These are phyloP conservation scores for Pseudomyrmex cubaensis DNA, from an alignment of 1,140 invertebrate species.

Conservation along the genomic window DNA sequence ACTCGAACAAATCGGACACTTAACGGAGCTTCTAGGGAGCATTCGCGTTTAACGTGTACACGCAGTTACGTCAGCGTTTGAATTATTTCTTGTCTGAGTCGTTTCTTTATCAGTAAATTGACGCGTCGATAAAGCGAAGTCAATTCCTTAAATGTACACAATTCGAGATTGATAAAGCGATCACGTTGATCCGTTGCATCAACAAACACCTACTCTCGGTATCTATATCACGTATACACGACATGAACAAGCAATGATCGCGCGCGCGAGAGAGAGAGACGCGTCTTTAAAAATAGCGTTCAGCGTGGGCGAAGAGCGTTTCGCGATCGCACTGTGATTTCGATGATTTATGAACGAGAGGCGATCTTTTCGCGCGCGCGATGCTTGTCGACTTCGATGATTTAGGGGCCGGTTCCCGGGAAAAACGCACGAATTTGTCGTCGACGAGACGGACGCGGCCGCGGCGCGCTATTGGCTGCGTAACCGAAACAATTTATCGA, in stretches of 20 bases:
- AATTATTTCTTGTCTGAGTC: neutral
- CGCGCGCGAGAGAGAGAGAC: neutral
- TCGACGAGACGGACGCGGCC: slow-evolving; percentile 55
- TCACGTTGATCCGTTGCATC: slow-evolving; percentile 26
- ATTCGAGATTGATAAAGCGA: slow-evolving; percentile 32
- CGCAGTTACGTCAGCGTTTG: slow-evolving; percentile 5
- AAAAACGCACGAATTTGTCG: slow-evolving; percentile 69
- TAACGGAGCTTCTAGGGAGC: neutral
- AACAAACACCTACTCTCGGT: slow-evolving; percentile 29
- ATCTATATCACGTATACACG: neutral
- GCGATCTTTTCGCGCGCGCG: slow-evolving; percentile 15
- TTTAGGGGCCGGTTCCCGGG: slow-evolving; percentile 23
- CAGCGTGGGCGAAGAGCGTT: neutral
- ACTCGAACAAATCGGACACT: neutral
- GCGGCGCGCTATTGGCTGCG: slow-evolving; percentile 23
- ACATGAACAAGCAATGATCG: slow-evolving; percentile 18
- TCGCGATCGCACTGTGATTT: slow-evolving; percentile 8
- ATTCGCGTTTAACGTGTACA: neutral
- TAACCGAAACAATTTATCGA: slow-evolving; percentile 70
- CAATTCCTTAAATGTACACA: slow-evolving; percentile 31
- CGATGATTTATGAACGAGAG: slow-evolving; percentile 60
- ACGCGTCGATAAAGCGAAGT: slow-evolving; percentile 22
- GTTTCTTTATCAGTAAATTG: slow-evolving; percentile 29
- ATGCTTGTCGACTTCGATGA: slow-evolving; percentile 38
- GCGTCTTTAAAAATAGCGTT: slow-evolving; percentile 12